Base-by-base conservation (phyloP, 2,888 invertebrate species). In the Clepsis dumicolana region DNA sequence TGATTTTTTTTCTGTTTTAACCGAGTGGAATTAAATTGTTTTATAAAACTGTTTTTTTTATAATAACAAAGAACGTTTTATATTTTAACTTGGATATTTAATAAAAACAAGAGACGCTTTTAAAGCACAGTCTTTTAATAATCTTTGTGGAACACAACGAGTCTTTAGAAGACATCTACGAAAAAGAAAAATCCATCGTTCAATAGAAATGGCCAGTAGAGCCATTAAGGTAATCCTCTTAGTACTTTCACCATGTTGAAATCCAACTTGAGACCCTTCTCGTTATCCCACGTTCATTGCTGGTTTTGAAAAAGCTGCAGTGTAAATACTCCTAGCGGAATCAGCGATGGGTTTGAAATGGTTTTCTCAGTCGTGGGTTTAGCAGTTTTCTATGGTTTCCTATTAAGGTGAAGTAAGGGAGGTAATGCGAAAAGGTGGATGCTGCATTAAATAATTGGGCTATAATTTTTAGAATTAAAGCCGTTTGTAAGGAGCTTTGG, bases 141-240 rank as follows among this genome's bases (percentile, higher is more conserved):
- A 61, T 35, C 27, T 44, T 21, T 50, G 29, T 29, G 18, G 12
- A 24, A 62, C 25, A 35, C 29, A 27, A 12, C 21, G 27, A 21
- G 48, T 38, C 76, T 78, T 79, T 74, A 78, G 83, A 84, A 83
- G 77, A 81, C 75, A 72, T 74, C 77, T 73, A 75, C 69, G 77
- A 79, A 81, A 80, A 80, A 78, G 79, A 76, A 83, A 86, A 87
- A 87, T 86, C 84, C 83, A 81, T 78, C 82, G 82, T 86, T 86
- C 87, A 85, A 89, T 89, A 86, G 85, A 85, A 88, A 83, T 86
- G 84, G 83, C 82, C 82, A 84, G 83, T 85, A 84, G 82, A 84
- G 83, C 89, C 85, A 90, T 90, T 88, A 87, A 86, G 85, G 86
- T 80, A 83, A 82, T 82, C 82, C 81, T 73, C 79, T 82, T 80